phyloP scores from a whole-genome alignment of 2,888 invertebrate genomes.

The Protophormia terraenovae region DNA sequence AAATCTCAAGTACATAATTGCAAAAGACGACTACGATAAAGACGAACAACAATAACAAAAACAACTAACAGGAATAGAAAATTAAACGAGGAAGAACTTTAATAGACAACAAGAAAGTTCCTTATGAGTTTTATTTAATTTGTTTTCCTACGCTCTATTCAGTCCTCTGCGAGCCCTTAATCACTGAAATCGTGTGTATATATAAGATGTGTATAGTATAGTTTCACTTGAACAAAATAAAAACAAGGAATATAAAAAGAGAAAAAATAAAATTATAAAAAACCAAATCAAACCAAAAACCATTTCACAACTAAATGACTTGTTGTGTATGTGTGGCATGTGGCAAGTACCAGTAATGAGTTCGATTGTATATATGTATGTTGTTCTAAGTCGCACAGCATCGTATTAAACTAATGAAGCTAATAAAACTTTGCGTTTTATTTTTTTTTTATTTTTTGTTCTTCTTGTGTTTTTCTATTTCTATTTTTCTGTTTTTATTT shows the following conservation, averaged over 20 bases:
- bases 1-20: conserved; percentile 64
- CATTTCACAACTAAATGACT: conserved; percentile 26
- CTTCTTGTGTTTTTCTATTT: background rate
- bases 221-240: conserved; percentile 3
- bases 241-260: background rate
- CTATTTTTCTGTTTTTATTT: conserved; percentile 21
- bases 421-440: conserved; percentile 65
- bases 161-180: background rate
- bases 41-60: conserved; percentile 12
- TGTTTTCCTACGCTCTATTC: conserved; percentile 24
- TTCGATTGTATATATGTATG: conserved; percentile 31
- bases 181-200: background rate
- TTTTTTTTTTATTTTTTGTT: no score
- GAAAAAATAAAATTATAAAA: background rate
- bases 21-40: conserved; percentile 17
- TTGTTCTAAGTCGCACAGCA: conserved; percentile 49
- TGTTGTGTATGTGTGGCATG: conserved; percentile 22
- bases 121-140: conserved; percentile 50
- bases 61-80: background rate
- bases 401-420: conserved; percentile 68
- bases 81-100: conserved; percentile 10
- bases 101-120: conserved; percentile 38
- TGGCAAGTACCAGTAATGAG: conserved; percentile 57
- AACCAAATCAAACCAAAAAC: conserved; percentile 39
- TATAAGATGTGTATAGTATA: background rate